Evolutionary conservation across 2,888 invertebrate genomes (phyloP).

Genomic region (Tenthredo amoena): DNA sequence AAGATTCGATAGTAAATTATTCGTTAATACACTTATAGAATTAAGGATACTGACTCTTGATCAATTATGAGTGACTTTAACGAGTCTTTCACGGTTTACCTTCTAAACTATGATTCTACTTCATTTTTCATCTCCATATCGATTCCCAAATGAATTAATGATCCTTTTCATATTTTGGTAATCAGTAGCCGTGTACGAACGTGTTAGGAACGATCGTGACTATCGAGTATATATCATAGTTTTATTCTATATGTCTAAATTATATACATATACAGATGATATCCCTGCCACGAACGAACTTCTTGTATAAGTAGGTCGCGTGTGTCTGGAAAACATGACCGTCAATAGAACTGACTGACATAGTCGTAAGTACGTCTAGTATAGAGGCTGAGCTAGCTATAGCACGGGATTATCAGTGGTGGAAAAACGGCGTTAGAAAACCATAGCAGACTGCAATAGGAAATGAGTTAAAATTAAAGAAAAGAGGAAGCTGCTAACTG

Average conservation of each 20-base stretch:
- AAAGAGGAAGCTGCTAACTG: not conserved
- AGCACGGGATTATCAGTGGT: not conserved
- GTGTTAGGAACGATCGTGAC: too few relatives aligned
- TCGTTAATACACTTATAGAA: too few relatives aligned
- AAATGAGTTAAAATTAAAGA: not conserved
- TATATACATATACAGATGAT: not conserved
- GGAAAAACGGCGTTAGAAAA: not conserved
- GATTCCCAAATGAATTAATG: too few relatives aligned
- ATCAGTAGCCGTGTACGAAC: too few relatives aligned
- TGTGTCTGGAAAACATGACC: slow-evolving; percentile 40
- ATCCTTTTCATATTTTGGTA: too few relatives aligned
- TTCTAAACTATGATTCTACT: too few relatives aligned
- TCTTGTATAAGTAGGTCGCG: slow-evolving; percentile 37
- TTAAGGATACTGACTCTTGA: too few relatives aligned
- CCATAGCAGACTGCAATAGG: not conserved
- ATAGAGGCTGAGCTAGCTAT: not conserved
- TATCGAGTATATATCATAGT: too few relatives aligned
- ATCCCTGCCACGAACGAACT: not conserved
- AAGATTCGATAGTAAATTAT: not conserved
- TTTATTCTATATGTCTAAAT: too few relatives aligned
- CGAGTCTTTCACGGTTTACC: too few relatives aligned
- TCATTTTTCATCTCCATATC: too few relatives aligned
- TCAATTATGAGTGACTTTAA: too few relatives aligned
- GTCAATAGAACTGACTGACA: slow-evolving; percentile 38
- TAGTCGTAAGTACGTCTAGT: not conserved